Conservation (phyloP, 2,888 invertebrate species). For the Horisme vitalbata region DNA sequence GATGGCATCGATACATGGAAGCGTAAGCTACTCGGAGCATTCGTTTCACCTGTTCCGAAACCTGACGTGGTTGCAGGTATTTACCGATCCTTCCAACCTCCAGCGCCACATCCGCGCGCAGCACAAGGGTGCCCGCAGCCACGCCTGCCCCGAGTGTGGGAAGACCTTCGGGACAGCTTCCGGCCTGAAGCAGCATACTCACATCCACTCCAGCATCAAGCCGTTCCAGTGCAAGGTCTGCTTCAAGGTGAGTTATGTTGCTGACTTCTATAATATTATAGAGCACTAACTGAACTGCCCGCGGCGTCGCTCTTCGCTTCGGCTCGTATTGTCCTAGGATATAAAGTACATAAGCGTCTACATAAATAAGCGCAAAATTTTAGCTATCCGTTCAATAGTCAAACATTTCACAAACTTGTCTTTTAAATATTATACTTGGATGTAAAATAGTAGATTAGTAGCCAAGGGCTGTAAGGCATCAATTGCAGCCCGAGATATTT, state of each 20-base stretch:
- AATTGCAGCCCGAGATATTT: too few species aligned
- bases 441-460: too few species aligned
- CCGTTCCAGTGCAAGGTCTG: constrained; percentile 99
- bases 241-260: constrained; percentile 86
- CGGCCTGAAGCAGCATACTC: constrained; percentile 99
- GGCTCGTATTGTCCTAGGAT: too few species aligned
- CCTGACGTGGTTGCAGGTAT: constrained; percentile 88
- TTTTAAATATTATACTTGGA: too few species aligned
- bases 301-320: too few species aligned
- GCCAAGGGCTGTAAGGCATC: too few species aligned
- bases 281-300: too few species aligned
- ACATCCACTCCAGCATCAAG: constrained; percentile 99
- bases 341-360: too few species aligned
- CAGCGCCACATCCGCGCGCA: constrained; percentile 98
- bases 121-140: constrained; percentile 97
- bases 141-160: constrained; percentile 99
- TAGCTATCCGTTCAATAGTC: too few species aligned
- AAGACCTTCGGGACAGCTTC: constrained; percentile 99
- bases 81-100: constrained; percentile 97
- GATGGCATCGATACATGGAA: constrained; percentile 5
- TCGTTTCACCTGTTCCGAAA: constrained; percentile 64
- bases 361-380: too few species aligned
- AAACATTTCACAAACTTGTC: too few species aligned
- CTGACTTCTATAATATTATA: too few species aligned
- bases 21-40: constrained; percentile 22